Conservation (phyloP, 2,888 invertebrate genomes). For the Drosophila leonis region DNA sequence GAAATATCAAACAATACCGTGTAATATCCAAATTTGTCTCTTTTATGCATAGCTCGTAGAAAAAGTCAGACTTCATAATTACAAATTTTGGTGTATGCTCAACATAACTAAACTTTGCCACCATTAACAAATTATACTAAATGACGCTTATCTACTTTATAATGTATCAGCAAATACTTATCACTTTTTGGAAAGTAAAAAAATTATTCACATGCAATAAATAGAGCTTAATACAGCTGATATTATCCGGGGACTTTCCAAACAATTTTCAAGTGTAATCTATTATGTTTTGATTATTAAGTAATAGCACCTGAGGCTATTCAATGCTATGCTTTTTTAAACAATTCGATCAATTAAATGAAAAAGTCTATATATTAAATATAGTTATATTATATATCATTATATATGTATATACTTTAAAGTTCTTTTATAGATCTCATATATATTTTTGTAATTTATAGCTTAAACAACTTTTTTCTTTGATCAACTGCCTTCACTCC, state of each 20-base stretch:
- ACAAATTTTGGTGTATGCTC: too few species aligned
- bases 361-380: neutral
- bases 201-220: neutral
- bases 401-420: neutral
- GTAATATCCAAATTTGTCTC: too few species aligned
- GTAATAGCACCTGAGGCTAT: neutral
- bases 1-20: too few species aligned
- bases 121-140: too few species aligned
- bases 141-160: neutral
- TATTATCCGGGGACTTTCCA: neutral
- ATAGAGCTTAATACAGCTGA: neutral
- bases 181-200: neutral
- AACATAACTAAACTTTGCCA: neutral
- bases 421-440: neutral
- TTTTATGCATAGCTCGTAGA: too few species aligned
- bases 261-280: neutral
- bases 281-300: neutral
- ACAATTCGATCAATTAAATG: neutral
- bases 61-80: too few species aligned
- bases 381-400: neutral
- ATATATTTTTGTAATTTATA: neutral
- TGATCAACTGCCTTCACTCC: neutral
- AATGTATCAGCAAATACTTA: neutral
- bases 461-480: neutral
- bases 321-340: neutral